phyloP scores from a whole-genome alignment of 1,140 invertebrate genomes.

The Musca vetustissima region DNA sequence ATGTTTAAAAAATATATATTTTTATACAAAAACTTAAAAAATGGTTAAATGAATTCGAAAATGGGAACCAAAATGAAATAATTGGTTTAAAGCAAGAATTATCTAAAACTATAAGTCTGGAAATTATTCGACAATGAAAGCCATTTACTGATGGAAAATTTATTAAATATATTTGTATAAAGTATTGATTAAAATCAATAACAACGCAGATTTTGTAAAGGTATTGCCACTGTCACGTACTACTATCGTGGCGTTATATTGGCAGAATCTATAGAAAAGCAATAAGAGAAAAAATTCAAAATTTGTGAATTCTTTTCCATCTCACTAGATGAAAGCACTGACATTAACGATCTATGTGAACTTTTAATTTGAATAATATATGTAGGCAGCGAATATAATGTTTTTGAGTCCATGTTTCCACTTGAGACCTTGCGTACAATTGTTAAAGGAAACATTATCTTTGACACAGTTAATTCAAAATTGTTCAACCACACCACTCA shows the following conservation, averaged over 20 bases:
- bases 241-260: neutral
- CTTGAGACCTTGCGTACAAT: neutral
- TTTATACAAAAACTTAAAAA: no score
- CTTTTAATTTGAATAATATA: no score
- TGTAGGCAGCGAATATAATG: no score
- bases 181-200: neutral
- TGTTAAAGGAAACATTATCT: neutral
- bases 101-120: neutral
- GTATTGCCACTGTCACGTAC: neutral
- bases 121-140: neutral
- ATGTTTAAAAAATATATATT: no score
- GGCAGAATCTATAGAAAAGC: neutral
- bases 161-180: neutral
- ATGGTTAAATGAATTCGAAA: no score
- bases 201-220: neutral
- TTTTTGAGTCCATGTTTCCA: neutral
- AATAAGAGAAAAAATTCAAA: neutral
- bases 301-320: neutral
- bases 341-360: neutral
- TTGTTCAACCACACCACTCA: neutral
- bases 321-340: neutral
- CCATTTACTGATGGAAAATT: neutral
- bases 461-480: neutral
- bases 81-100: no score
- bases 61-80: no score